Percentiles rank a stretch among this genome's conserved stretches.
phyloP scores from a whole-genome alignment of 2,888 invertebrate species.

The Lochmaea crataegi region DNA sequence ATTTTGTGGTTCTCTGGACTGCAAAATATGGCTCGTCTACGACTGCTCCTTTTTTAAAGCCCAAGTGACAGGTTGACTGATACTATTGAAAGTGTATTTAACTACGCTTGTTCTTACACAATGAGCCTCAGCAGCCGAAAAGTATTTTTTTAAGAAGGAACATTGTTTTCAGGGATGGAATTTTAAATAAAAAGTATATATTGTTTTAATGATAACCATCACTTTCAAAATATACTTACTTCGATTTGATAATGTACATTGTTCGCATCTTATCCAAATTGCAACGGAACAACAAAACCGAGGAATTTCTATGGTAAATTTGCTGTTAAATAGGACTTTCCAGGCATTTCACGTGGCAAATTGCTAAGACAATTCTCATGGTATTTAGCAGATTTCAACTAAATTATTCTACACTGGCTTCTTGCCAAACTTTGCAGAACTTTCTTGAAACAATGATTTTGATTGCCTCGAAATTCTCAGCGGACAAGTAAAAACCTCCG shows the following conservation, averaged over 20 bases:
- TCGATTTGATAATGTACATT: background rate
- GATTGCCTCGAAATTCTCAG: slow-evolving; percentile 58
- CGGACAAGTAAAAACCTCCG: slow-evolving; percentile 55
- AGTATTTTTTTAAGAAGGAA: too few relatives aligned
- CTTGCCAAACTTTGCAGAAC: slow-evolving; percentile 53
- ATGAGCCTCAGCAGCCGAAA: too few relatives aligned
- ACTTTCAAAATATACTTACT: background rate
- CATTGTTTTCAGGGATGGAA: too few relatives aligned
- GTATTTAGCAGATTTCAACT: slow-evolving; percentile 60
- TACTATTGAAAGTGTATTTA: too few relatives aligned
- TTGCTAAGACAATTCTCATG: slow-evolving; percentile 59
- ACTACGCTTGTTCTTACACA: too few relatives aligned
- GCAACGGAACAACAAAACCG: slow-evolving; percentile 29
- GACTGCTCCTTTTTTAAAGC: too few relatives aligned
- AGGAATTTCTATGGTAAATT: slow-evolving; percentile 39
- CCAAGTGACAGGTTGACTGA: too few relatives aligned
- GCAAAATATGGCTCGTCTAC: too few relatives aligned
- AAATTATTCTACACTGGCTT: slow-evolving; percentile 58
- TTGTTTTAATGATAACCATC: background rate
- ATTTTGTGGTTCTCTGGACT: too few relatives aligned
- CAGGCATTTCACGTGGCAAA: slow-evolving; percentile 53
- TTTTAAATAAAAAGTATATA: background rate
- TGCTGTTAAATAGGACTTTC: slow-evolving; percentile 48
- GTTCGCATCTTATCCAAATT: slow-evolving; percentile 12
- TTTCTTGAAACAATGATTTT: slow-evolving; percentile 60